A percentile compares a stretch with the other conserved stretches of the same genome.
Evolutionary conservation across 2,888 invertebrate species (phyloP).

Genomic region (Rhagophthalmus giganteus): DNA sequence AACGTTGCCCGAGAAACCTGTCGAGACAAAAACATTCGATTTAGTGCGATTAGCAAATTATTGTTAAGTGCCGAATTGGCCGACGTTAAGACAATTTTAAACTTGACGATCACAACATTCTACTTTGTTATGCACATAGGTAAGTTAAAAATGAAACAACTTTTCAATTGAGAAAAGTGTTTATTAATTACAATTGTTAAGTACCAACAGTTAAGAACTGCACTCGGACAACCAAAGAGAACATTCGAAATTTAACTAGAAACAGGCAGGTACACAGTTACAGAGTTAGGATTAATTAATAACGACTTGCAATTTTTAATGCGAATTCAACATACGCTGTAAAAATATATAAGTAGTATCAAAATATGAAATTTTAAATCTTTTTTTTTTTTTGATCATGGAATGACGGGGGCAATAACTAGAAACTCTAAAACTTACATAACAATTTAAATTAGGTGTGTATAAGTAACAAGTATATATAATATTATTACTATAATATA

Average conservation of each 20-base stretch:
- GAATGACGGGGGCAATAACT: slow-evolving; percentile 23
- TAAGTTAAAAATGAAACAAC: background rate
- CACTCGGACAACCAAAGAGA: slow-evolving; percentile 27
- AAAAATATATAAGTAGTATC: slow-evolving; percentile 25
- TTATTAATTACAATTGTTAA: slow-evolving; percentile 42
- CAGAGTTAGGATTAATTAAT: slow-evolving; percentile 7
- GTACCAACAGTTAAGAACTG: slow-evolving; percentile 41
- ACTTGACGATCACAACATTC: no score
- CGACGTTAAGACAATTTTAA: no score
- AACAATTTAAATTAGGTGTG: slow-evolving; percentile 15
- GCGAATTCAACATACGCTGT: slow-evolving; percentile 18
- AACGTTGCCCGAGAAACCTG: no score
- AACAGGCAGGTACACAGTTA: slow-evolving; percentile 27
- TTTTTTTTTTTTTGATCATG: slow-evolving; percentile 18
- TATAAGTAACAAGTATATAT: slow-evolving; percentile 7
- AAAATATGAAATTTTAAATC: slow-evolving; percentile 16
- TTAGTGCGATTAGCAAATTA: no score
- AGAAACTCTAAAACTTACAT: slow-evolving; percentile 19
- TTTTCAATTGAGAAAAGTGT: slow-evolving; percentile 41
- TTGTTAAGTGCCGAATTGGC: no score
- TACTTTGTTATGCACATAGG: background rate
- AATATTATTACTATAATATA: no score
- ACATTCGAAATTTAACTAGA: slow-evolving; percentile 16
- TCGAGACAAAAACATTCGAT: no score
- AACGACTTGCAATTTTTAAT: slow-evolving; percentile 14